Percentiles rank a stretch among this genome's conserved stretches.
These are phyloP conservation scores for Heliconius sara DNA, from an alignment of 2,888 invertebrate species.

Conservation along the genomic window DNA sequence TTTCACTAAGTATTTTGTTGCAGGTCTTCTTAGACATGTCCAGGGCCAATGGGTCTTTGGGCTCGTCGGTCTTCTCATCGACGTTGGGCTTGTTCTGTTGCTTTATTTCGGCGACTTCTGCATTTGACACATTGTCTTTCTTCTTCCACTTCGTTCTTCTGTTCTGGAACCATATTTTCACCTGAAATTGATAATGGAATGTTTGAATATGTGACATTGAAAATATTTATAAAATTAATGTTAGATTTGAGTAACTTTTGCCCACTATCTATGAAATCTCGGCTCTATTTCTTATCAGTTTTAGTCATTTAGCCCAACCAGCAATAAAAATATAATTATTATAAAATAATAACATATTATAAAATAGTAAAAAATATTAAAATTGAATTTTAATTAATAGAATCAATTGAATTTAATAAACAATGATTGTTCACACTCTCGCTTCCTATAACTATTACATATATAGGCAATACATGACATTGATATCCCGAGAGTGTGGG, in stretches of 20 bases:
- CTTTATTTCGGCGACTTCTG: slow-evolving; percentile 94
- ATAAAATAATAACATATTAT: not conserved
- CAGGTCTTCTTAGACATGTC: slow-evolving; percentile 78
- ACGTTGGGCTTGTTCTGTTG: slow-evolving; percentile 74
- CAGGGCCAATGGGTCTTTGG: slow-evolving; percentile 69
- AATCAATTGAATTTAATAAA: not conserved
- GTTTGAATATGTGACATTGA: slow-evolving; percentile 28
- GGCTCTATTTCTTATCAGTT: no score
- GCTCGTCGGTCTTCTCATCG: slow-evolving; percentile 65
- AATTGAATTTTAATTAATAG: not conserved
- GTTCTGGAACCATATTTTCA: slow-evolving; percentile 96
- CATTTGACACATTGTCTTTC: slow-evolving; percentile 95
- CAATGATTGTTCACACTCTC: not conserved
- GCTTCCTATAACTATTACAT: not conserved
- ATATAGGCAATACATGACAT: not conserved
- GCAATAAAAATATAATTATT: no score
- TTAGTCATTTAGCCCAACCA: no score
- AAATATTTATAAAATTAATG: not conserved
- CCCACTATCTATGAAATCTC: no score
- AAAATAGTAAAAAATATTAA: no score
- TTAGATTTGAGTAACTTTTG: no score
- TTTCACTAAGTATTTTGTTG: slow-evolving; percentile 74
- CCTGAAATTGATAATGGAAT: slow-evolving; percentile 81
- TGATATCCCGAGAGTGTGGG: slow-evolving; percentile 5
- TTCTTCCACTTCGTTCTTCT: slow-evolving; percentile 91